Percentiles rank a stretch among this genome's conserved stretches.
These are phyloP conservation scores for Drosophila serrata DNA, from an alignment of 1,140 invertebrate genomes.

Conservation along the genomic window DNA sequence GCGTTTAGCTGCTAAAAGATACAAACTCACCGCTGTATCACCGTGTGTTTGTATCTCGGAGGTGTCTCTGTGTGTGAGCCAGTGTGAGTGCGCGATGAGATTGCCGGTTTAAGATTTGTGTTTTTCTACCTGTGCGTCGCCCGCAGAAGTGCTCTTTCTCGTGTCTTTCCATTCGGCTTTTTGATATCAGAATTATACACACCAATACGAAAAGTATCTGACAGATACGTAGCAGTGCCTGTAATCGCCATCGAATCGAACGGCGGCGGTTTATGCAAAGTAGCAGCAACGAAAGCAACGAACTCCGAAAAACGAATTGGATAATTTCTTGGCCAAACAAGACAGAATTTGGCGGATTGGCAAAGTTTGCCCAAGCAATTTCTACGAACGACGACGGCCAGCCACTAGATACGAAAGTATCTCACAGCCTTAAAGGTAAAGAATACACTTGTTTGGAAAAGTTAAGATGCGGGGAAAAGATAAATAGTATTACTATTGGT, in stretches of 20 bases:
- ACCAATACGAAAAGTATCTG: constrained; percentile 59
- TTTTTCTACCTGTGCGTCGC: constrained; percentile 69
- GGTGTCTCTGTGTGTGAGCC: constrained; percentile 29
- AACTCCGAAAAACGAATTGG: constrained; percentile 60
- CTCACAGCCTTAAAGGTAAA: constrained; percentile 64
- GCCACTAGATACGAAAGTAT: constrained; percentile 59
- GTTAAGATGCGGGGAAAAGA: neutral
- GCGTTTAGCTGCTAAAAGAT: constrained; percentile 38
- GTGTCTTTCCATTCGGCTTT: constrained; percentile 50
- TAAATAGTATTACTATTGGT: neutral
- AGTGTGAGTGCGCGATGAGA: constrained; percentile 46
- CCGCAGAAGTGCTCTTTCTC: constrained; percentile 48
- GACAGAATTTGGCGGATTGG: constrained; percentile 38
- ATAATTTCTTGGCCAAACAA: constrained; percentile 62
- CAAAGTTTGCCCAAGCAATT: constrained; percentile 53
- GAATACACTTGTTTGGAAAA: constrained; percentile 6
- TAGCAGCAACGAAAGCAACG: constrained; percentile 67
- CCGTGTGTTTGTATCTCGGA: constrained; percentile 16
- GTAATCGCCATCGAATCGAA: constrained; percentile 43
- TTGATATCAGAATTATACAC: constrained; percentile 61
- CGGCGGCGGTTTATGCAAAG: constrained; percentile 55
- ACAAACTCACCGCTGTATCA: constrained; percentile 23
- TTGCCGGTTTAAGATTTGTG: constrained; percentile 78
- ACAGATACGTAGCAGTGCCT: constrained; percentile 60
- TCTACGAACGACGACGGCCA: constrained; percentile 42